Base-by-base conservation (phyloP, 2,797 vertebrate genomes). In the Centropyge bicolor region DNA sequence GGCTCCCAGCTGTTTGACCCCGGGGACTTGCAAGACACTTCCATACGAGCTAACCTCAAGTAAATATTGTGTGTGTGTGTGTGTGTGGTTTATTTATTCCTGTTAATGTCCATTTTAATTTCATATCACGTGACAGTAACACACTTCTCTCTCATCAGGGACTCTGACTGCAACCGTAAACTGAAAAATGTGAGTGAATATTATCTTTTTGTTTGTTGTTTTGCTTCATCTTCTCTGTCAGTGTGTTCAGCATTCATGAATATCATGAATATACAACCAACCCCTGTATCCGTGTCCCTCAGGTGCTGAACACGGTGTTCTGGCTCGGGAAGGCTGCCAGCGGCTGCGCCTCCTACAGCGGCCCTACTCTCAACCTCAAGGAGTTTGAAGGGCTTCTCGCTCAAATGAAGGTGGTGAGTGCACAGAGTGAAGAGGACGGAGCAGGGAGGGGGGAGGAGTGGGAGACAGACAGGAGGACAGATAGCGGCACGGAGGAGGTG, bases 1-100 rank as follows among this genome's bases (percentile, higher is more conserved):
- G 97, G 97, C 87, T 97, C 97, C 69, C 98, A 99, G 88, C 96
- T 99, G 79, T 99, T 99, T 94, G 97, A 99, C 92, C 98, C 98
- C 0, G 97, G 97, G 80, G 98, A 99, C 88, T 95, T 99, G 38
- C 98, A 99, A 89, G 98, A 99, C 89, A 95, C 96, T 0, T 97
- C 98, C 51, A 96, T 95, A 90, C 95, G 97, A 82, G 96, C 95
- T 76, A 95, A 97, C 57, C 82, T 96, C 93, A 98, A 96, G 98
- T 99, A 95, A 96, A 95, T 76, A 17, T 12, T 68, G 24, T 36
- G 31, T 10, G 27, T 48, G 27, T 72, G 12, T 68, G 24, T 36
- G 31, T 10, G 27, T 48, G 27, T 72, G 12, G 35, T 16, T 12
- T 73, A 63, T 70, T 36, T 70, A 6, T 56, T 66, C 17, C 20